These are phyloP conservation scores for Gobio gobio DNA, from an alignment of 2,113 vertebrate species.

Conservation along the genomic window DNA sequence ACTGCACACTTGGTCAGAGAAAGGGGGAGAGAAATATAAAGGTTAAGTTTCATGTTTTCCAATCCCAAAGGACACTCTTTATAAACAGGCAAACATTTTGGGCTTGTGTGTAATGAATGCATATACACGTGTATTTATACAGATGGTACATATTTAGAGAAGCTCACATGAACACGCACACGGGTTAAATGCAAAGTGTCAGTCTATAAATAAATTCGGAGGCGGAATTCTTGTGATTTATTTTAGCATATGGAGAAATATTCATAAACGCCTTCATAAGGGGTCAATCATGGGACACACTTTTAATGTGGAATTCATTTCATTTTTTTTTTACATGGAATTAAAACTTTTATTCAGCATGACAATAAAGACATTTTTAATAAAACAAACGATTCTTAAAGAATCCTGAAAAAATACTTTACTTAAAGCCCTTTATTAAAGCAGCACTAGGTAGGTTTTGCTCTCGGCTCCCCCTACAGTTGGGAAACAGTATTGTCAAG, in stretches of 20 bases:
- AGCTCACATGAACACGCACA: slow-evolving; percentile 22
- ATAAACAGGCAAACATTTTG: slow-evolving; percentile 29
- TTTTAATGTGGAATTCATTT: no score
- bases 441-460: no score
- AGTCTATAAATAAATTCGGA: slow-evolving; percentile 4
- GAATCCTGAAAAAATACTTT: no score
- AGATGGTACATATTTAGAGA: slow-evolving; percentile 36
- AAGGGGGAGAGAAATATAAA: slow-evolving; percentile 1
- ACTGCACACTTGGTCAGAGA: background rate
- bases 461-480: no score
- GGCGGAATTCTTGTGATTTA: background rate
- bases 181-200: slow-evolving; percentile 15
- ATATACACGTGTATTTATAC: slow-evolving; percentile 28
- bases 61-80: slow-evolving; percentile 5
- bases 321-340: no score
- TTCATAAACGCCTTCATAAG: slow-evolving; percentile 11
- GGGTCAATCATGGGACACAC: background rate
- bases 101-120: slow-evolving; percentile 28
- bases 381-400: no score
- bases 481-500: no score
- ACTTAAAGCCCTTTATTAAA: no score
- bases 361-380: no score
- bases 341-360: no score
- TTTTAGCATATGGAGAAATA: slow-evolving; percentile 18
- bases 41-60: slow-evolving; percentile 22